Evolutionary conservation across 2,113 vertebrate genomes (phyloP).

Genomic region (Rana temporaria): DNA sequence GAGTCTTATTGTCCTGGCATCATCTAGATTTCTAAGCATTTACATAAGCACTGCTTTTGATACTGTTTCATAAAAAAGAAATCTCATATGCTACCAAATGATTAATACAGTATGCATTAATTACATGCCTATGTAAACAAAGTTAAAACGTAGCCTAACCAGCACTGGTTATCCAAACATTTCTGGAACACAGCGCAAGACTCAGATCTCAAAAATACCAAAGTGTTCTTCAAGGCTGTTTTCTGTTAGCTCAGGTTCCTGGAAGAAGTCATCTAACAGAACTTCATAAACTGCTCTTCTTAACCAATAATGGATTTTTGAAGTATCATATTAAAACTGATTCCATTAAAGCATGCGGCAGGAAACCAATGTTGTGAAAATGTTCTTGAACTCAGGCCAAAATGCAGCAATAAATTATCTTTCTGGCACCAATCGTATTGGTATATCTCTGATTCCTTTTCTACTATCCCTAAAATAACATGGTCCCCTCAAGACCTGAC

Average conservation of each 20-base stretch:
- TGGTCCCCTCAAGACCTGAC: conserved; percentile 38
- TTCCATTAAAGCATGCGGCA: conserved; percentile 47
- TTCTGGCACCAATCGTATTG: conserved; percentile 29
- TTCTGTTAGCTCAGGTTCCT: not conserved
- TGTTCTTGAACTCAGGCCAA: conserved; percentile 53
- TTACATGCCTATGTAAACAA: too few relatives aligned
- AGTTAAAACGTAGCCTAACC: too few relatives aligned
- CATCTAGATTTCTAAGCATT: too few relatives aligned
- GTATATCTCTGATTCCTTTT: conserved; percentile 28
- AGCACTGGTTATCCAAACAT: too few relatives aligned
- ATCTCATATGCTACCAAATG: too few relatives aligned
- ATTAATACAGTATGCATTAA: too few relatives aligned
- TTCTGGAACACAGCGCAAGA: too few relatives aligned
- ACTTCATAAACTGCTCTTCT: conserved; percentile 2
- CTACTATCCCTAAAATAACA: conserved; percentile 49
- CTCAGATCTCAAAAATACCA: too few relatives aligned
- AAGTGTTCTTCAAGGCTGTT: not conserved
- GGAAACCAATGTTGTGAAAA: conserved; percentile 54
- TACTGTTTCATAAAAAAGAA: too few relatives aligned
- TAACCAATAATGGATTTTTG: conserved; percentile 20
- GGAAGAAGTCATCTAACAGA: conserved; percentile 4
- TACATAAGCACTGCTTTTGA: too few relatives aligned
- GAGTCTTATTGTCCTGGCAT: too few relatives aligned
- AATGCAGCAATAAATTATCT: conserved; percentile 47
- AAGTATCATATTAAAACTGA: conserved; percentile 47